Percentiles rank a stretch among this genome's conserved stretches.
Evolutionary conservation across 2,797 vertebrate genomes (phyloP).

Genomic region (Scomberomorus guttatus): DNA sequence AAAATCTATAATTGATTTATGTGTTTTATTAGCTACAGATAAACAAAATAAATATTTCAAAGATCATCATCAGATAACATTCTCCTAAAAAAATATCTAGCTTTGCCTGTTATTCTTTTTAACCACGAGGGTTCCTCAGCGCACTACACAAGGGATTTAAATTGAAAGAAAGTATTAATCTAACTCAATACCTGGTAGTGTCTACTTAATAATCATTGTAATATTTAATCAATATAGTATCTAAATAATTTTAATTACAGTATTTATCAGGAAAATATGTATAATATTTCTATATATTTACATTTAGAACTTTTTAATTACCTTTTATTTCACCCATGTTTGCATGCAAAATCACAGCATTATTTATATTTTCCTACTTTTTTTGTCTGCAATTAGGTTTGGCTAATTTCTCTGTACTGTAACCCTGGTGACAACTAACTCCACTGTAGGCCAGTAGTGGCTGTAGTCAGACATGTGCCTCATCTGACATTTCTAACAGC

Average conservation of each 20-base stretch:
- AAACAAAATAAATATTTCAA: not conserved
- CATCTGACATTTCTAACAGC: not conserved
- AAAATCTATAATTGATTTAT: not conserved
- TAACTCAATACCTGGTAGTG: too few species aligned
- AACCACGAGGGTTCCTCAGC: too few species aligned
- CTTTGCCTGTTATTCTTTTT: too few species aligned
- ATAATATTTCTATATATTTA: too few species aligned
- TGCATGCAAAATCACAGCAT: not conserved
- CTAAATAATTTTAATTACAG: too few species aligned
- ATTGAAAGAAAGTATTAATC: too few species aligned
- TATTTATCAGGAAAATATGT: not conserved
- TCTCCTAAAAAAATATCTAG: too few species aligned
- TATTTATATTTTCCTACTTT: not conserved
- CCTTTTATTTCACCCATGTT: not conserved
- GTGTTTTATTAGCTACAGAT: conserved; percentile 1
- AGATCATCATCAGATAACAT: too few species aligned
- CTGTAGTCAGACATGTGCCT: not conserved
- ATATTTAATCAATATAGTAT: too few species aligned
- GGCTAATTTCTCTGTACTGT: not conserved
- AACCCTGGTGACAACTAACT: not conserved
- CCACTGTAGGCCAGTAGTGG: not conserved
- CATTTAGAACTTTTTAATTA: not conserved
- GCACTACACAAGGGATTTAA: too few species aligned
- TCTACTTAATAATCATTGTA: too few species aligned
- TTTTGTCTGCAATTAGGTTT: not conserved